These are phyloP conservation scores for Caenorhabditis sp. DNA, from an alignment of 2,888 invertebrate genomes.

Conservation along the genomic window DNA sequence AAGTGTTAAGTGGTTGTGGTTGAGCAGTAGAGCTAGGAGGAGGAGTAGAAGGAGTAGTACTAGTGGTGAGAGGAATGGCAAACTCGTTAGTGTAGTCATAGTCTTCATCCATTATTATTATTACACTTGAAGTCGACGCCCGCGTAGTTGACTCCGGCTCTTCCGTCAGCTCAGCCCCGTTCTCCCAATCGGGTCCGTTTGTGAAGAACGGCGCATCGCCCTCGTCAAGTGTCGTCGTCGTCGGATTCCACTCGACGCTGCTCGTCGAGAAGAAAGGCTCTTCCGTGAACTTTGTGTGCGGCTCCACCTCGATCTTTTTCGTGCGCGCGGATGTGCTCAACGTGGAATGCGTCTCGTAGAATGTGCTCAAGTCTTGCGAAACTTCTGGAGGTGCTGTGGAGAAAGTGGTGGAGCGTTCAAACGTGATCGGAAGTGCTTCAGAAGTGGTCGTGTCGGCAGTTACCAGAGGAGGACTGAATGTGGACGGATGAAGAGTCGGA, in stretches of 20 bases:
- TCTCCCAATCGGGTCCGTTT: not conserved
- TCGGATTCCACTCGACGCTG: conserved; percentile 44
- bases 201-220: conserved; percentile 12
- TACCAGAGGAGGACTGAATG: conserved; percentile 55
- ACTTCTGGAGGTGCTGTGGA: not conserved
- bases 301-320: conserved; percentile 43
- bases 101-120: conserved; percentile 38
- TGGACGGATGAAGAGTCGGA: conserved; percentile 42
- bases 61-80: conserved; percentile 7
- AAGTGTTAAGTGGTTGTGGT: not conserved
- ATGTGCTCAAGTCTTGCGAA: conserved; percentile 2
- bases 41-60: conserved; percentile 13
- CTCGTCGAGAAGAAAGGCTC: conserved; percentile 56
- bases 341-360: conserved; percentile 11
- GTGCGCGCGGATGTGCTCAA: no score
- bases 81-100: conserved; percentile 55
- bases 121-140: conserved; percentile 4
- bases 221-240: conserved; percentile 16
- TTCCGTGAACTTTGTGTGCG: conserved; percentile 48
- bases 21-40: conserved; percentile 7
- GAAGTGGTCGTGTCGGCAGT: conserved; percentile 10
- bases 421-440: not conserved
- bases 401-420: not conserved
- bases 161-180: no score
- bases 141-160: not conserved